Conservation (phyloP, 2,113 vertebrate species). For the Lepidothrix coronata region DNA sequence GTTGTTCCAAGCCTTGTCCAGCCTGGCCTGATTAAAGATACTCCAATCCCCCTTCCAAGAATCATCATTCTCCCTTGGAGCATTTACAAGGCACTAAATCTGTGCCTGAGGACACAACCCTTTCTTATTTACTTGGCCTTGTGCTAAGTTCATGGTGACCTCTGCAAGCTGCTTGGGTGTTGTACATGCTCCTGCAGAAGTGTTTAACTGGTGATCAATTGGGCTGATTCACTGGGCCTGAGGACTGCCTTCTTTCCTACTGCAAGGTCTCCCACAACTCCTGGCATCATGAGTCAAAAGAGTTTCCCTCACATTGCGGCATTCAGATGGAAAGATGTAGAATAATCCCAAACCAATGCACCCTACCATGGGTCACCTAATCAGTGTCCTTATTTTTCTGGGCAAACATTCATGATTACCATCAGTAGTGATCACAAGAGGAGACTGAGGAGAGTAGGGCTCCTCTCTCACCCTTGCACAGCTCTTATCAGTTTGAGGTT, state of each 20-base stretch:
- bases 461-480: not conserved
- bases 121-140: not conserved
- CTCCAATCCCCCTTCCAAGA: not conserved
- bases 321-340: not conserved
- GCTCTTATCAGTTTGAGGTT: not conserved
- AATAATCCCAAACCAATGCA: not conserved
- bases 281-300: not conserved
- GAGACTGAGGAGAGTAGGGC: not conserved
- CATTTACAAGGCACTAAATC: not conserved
- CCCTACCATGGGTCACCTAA: not conserved
- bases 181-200: not conserved
- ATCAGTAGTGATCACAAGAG: not conserved
- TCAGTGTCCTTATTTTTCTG: not conserved
- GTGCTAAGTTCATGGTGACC: not conserved
- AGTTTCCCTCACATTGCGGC: not conserved
- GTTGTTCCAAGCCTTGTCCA: not conserved
- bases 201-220: fast-evolving
- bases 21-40: not conserved
- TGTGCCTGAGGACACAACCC: not conserved
- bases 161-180: not conserved
- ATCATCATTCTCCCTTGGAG: not conserved
- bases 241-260: not conserved
- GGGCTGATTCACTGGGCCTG: not conserved
- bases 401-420: fast-evolving
- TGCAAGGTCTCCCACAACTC: not conserved